Evolutionary conservation across 2,797 vertebrate genomes (phyloP), one percentile per base, ranked within the genome.

Genomic region (Threskiornis aethiopicus): DNA sequence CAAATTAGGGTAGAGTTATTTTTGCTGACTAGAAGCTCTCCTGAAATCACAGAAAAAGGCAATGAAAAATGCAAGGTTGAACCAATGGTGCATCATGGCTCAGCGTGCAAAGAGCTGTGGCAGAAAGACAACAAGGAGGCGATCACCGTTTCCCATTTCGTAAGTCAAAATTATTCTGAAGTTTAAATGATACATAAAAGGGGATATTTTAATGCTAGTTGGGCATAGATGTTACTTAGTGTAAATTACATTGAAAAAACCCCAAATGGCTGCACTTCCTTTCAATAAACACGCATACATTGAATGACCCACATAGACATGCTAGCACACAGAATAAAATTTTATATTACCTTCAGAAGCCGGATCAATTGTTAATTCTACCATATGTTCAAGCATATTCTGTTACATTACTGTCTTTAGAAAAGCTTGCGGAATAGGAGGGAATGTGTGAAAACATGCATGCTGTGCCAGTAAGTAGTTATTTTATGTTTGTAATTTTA

Each of bases 401-500:
- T 78, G 58, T 83, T 95, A 85, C 90, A 81, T 87, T 72, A 64
- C 76, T 93, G 81, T 90, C 93, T 96, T 77, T 13, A 6, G 91
- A 39, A 83, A 69, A 81, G 83, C 93, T 86, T 11, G 2, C 0
- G 4, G 84, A 91, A 81, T 52, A 78, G 82, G 54, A 86, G 90
- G 93, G 65, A 94, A 96, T 87, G 95, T 96, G 94, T 96, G 90
- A 97, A 96, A 97, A 96, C 86, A 95, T 39, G 67, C 95, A 93
- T 92, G 94, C 94, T 97, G 94, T 96, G 94, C 91, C 93, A 96
- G 94, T 94, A 95, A 95, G 93, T 92, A 96, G 92, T 95, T 67
- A 92, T 93, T 98, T 96, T 97, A 96, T 93, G 90, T 94, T 97
- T 95, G 93, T 55, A 92, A 89, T 96, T 97, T 97, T 85, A 96